These are phyloP conservation scores for Diglossa cyanea DNA, from an alignment of 2,797 vertebrate genomes.

Conservation along the genomic window DNA sequence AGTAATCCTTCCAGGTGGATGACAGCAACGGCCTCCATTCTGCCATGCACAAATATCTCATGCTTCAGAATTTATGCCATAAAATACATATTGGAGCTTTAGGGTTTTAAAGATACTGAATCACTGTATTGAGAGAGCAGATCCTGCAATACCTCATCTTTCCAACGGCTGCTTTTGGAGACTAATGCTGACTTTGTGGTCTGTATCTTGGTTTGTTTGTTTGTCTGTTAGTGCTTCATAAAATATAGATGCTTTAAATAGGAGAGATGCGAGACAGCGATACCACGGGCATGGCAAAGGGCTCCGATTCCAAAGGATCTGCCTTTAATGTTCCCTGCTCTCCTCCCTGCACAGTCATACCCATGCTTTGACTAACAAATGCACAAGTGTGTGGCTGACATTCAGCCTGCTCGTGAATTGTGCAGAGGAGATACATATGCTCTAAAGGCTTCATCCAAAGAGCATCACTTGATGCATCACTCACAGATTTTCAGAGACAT, in stretches of 20 bases:
- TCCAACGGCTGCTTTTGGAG: background rate
- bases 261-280: background rate
- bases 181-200: background rate
- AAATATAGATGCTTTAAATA: constrained; percentile 11
- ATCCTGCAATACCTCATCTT: background rate
- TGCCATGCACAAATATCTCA: background rate
- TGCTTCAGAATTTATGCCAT: background rate
- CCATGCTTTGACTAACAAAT: background rate
- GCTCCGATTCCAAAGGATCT: background rate
- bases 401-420: background rate
- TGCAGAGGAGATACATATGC: background rate
- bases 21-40: background rate
- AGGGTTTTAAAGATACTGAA: background rate
- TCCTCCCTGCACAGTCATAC: background rate
- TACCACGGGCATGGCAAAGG: background rate
- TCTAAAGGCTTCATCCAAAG: background rate
- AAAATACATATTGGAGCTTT: background rate
- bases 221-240: background rate
- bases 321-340: background rate
- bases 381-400: background rate
- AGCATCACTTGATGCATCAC: background rate
- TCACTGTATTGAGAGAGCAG: background rate
- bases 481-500: background rate
- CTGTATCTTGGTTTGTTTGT: background rate
- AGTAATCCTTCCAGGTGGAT: background rate